These are phyloP conservation scores for Garrulus glandarius DNA, from an alignment of 2,797 vertebrate species.

Conservation along the genomic window DNA sequence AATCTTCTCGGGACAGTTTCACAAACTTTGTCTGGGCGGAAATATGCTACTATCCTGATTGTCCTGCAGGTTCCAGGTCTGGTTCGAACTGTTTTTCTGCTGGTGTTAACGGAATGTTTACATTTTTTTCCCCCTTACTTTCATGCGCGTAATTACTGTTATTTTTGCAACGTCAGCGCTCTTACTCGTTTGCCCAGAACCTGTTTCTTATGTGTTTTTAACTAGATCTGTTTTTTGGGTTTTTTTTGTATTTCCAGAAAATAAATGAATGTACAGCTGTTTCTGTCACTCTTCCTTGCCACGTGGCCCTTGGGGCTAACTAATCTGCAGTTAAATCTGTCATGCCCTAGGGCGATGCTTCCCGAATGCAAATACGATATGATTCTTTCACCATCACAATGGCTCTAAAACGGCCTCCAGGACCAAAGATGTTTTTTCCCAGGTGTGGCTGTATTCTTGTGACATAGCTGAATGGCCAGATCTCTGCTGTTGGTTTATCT, in stretches of 20 bases:
- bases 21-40: fast-evolving
- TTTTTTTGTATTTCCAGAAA: neutral
- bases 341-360: neutral
- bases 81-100: fast-evolving
- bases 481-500: neutral
- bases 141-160: fast-evolving
- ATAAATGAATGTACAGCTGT: neutral
- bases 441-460: neutral
- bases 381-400: neutral
- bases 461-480: fast-evolving
- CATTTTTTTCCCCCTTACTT: fast-evolving
- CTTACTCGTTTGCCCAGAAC: neutral
- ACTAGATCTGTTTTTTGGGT: neutral
- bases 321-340: neutral
- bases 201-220: neutral
- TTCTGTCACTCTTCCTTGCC: neutral
- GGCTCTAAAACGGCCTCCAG: fast-evolving
- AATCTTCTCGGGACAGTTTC: neutral
- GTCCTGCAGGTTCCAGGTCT: fast-evolving
- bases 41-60: fast-evolving
- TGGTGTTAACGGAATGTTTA: neutral
- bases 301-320: fast-evolving
- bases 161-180: neutral
- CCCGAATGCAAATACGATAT: fast-evolving
- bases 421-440: fast-evolving